A percentile compares a stretch with the other conserved stretches of the same genome.
These are phyloP conservation scores for Chondrosia reniformis DNA, from an alignment of 37 sponge, comb jelly and placozoan species.

Conservation along the genomic window DNA sequence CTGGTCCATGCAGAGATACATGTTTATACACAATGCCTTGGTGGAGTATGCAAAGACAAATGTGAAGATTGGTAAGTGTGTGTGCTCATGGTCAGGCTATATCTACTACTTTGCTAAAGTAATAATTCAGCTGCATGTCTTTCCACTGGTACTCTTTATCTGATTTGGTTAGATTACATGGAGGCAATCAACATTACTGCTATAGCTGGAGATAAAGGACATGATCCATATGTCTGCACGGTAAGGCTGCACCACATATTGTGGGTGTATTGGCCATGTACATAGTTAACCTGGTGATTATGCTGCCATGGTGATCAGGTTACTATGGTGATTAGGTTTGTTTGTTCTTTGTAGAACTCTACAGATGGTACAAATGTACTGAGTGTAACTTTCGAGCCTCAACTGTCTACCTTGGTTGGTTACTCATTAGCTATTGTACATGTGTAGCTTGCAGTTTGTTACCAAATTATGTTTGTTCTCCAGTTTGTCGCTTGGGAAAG, in stretches of 20 bases:
- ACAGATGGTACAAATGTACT: slow-evolving; percentile 56
- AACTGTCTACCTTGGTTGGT: not conserved
- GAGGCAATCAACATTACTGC: slow-evolving; percentile 69
- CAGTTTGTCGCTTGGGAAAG: slow-evolving; percentile 66
- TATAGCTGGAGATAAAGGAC: slow-evolving; percentile 65
- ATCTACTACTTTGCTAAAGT: too few species aligned
- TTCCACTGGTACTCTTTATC: not conserved
- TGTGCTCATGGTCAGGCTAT: not conserved
- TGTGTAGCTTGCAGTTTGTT: not conserved
- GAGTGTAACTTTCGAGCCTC: slow-evolving; percentile 57
- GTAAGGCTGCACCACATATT: not conserved
- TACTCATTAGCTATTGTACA: not conserved
- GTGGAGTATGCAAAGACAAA: slow-evolving; percentile 6
- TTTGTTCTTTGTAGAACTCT: not conserved
- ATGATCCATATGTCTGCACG: slow-evolving; percentile 35
- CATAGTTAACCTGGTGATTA: not conserved
- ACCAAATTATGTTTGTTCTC: not conserved
- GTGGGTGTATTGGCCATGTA: not conserved
- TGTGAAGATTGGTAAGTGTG: slow-evolving; percentile 33
- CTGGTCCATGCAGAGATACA: slow-evolving; percentile 61
- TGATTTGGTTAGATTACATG: slow-evolving; percentile 9
- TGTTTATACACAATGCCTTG: slow-evolving; percentile 62
- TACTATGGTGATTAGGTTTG: not conserved
- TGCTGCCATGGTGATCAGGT: not conserved
- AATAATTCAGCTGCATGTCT: too few species aligned